A percentile compares a stretch with the other conserved stretches of the same genome.
Conservation (phyloP, 2,888 invertebrate genomes). For the Sinopyrophorus schimmeli region DNA sequence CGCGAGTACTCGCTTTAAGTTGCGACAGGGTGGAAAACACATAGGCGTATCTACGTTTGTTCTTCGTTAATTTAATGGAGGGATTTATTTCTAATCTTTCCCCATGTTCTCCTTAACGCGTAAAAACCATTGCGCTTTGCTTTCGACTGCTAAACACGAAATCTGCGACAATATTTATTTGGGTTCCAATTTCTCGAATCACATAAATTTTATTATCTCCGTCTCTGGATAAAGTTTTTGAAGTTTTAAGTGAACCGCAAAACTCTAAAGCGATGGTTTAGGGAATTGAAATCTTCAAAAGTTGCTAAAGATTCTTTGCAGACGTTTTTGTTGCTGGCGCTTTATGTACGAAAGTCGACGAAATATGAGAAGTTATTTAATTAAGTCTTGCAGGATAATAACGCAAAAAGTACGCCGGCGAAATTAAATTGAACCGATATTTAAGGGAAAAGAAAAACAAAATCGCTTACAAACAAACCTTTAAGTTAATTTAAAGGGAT, state of each 20-base stretch:
- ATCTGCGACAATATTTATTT: no score
- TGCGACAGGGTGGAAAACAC: slow-evolving; percentile 10
- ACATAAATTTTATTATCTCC: neutral
- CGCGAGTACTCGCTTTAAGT: slow-evolving; percentile 27
- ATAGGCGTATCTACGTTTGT: slow-evolving; percentile 2
- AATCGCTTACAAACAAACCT: neutral
- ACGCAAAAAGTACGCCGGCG: neutral
- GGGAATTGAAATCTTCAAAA: slow-evolving; percentile 11
- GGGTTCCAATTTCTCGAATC: neutral
- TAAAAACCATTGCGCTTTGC: no score
- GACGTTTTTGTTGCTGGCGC: slow-evolving; percentile 10
- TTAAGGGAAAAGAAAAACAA: slow-evolving; percentile 2
- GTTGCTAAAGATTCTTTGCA: no score
- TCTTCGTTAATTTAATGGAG: no score
- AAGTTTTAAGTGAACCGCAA: slow-evolving; percentile 1
- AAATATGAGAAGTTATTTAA: slow-evolving; percentile 10
- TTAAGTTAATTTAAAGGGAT: slow-evolving; percentile 14
- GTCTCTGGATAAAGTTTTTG: slow-evolving; percentile 5
- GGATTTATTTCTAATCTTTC: no score
- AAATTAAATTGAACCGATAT: neutral
- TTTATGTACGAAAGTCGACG: no score
- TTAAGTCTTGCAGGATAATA: slow-evolving; percentile 1
- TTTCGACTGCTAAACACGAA: no score
- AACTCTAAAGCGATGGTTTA: slow-evolving; percentile 8
- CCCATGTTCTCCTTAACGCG: no score